These are phyloP conservation scores for Aradophagus sp. DNA, from an alignment of 1,140 invertebrate genomes.

Conservation along the genomic window DNA sequence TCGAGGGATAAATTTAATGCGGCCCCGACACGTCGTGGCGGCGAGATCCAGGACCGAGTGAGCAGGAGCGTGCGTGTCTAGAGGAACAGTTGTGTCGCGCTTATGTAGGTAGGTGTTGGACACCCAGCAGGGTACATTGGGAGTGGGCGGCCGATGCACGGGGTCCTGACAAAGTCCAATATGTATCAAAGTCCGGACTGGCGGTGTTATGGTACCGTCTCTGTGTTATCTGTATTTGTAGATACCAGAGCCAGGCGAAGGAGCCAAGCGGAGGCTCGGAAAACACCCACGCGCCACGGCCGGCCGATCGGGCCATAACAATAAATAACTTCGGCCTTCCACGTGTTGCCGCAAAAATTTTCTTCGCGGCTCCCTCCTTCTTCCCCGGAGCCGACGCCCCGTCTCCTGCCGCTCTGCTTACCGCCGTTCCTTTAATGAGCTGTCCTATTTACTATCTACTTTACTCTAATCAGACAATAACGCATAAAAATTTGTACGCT, in stretches of 20 bases:
- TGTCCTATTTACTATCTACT: slow-evolving; percentile 19
- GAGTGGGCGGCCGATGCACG: slow-evolving; percentile 70
- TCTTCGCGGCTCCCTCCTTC: slow-evolving; percentile 61
- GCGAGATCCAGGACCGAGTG: slow-evolving; percentile 39
- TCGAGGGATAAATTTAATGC: slow-evolving; percentile 71
- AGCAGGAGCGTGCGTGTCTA: slow-evolving; percentile 33
- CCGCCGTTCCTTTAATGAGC: slow-evolving; percentile 46
- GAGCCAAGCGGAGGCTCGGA: slow-evolving; percentile 59
- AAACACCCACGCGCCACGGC: slow-evolving; percentile 69
- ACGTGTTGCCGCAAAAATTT: slow-evolving; percentile 68
- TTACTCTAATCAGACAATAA: slow-evolving; percentile 17
- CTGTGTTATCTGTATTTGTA: slow-evolving; percentile 68
- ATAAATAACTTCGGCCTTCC: slow-evolving; percentile 74
- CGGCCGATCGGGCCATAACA: slow-evolving; percentile 69
- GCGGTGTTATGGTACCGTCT: slow-evolving; percentile 62
- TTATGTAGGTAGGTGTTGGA: slow-evolving; percentile 73
- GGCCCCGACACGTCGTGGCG: slow-evolving; percentile 50
- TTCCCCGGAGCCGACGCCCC: slow-evolving; percentile 47
- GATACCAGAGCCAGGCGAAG: slow-evolving; percentile 62
- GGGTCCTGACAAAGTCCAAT: slow-evolving; percentile 59
- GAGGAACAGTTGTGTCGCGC: slow-evolving; percentile 66
- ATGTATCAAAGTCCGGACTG: slow-evolving; percentile 61
- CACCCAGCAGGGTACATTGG: slow-evolving; percentile 70
- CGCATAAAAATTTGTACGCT: too few relatives aligned
- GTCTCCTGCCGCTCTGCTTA: slow-evolving; percentile 35